These are phyloP conservation scores for Leptothorax acervorum DNA, from an alignment of 2,888 invertebrate species.

Conservation along the genomic window DNA sequence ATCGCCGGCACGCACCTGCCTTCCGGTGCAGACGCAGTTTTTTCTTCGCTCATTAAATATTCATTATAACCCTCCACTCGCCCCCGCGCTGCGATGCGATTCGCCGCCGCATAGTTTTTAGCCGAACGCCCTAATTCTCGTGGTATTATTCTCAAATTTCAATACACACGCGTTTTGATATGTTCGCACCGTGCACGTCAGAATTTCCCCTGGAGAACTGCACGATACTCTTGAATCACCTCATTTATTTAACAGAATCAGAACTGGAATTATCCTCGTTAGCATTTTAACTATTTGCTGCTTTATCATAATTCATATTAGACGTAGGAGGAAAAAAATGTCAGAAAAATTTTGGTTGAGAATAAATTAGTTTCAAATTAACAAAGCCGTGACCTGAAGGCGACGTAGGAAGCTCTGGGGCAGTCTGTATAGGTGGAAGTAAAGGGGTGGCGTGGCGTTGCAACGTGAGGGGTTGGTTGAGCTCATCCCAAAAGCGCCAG, in stretches of 20 bases:
- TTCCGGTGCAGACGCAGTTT: slow-evolving; percentile 59
- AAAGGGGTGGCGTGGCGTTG: slow-evolving; percentile 32
- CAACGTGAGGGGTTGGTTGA: slow-evolving; percentile 73
- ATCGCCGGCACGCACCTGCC: slow-evolving; percentile 68
- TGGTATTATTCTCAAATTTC: slow-evolving; percentile 45
- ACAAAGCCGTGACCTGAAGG: slow-evolving; percentile 2
- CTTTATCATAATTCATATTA: slow-evolving; percentile 4
- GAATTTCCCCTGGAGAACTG: not conserved
- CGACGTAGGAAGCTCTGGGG: not conserved
- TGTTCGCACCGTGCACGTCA: not conserved
- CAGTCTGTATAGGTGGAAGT: slow-evolving; percentile 25
- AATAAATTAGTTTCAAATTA: slow-evolving; percentile 20
- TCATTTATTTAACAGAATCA: slow-evolving; percentile 2
- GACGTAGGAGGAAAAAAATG: too few relatives aligned
- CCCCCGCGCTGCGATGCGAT: not conserved
- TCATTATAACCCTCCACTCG: slow-evolving; percentile 47
- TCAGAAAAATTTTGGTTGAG: slow-evolving; percentile 1
- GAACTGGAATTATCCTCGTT: not conserved
- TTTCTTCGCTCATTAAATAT: slow-evolving; percentile 65
- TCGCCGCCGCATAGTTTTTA: slow-evolving; percentile 34
- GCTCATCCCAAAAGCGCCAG: slow-evolving; percentile 79
- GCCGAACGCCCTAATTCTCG: slow-evolving; percentile 37
- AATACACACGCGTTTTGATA: slow-evolving; percentile 23
- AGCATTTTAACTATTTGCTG: slow-evolving; percentile 12
- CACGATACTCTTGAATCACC: not conserved